Base-by-base conservation (phyloP, 2,797 vertebrate species). In the Scomberomorus guttatus region DNA sequence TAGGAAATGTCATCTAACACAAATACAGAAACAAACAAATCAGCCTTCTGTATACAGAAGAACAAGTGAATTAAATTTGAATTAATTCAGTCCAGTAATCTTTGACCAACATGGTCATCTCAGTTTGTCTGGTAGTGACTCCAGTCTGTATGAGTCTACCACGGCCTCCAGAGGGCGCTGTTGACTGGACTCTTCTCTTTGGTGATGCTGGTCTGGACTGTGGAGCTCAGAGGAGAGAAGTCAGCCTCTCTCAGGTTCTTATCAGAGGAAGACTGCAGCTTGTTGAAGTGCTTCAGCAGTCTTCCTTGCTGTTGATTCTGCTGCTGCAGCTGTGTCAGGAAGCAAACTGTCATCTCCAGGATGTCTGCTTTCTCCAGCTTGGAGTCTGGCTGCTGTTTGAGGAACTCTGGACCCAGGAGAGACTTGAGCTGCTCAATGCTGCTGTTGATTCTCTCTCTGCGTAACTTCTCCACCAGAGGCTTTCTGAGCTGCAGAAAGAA, bases 401-500 rank as follows among this genome's bases (percentile, higher is more conserved):
- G 84, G 89, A 95, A 95, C 80, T 95, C 93, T 82, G 92, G 59
- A 64, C 29, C 60, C 59, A 77, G 59, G 59, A 77, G 61, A 79
- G 74, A 79, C 85, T 89, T 90, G 77, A 92, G 88, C 86, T 92
- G 89, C 82, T 93, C 88, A 27, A 60, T 91, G 85, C 90, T 88
- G 89, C 88, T 91, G 87, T 93, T 94, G 85, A 93, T 92, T 71
- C 80, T 59, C 83, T 92, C 90, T 89, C 87, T 87, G 68, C 51
- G 84, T 89, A 95, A 82, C 79, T 96, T 97, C 88, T 97, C 96
- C 91, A 96, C 95, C 86, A 95, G 84, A 0, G 95, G 94, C 64
- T 92, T 96, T 61, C 95, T 94, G 67, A 95, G 80, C 95, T 97
- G 94, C 57, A 90, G 85, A 54, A 77, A 56, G 32, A 75, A 80